Evolutionary conservation across 2,113 vertebrate genomes (phyloP), one percentile per base, ranked within the genome.

Genomic region (Cercopithecus mona): DNA sequence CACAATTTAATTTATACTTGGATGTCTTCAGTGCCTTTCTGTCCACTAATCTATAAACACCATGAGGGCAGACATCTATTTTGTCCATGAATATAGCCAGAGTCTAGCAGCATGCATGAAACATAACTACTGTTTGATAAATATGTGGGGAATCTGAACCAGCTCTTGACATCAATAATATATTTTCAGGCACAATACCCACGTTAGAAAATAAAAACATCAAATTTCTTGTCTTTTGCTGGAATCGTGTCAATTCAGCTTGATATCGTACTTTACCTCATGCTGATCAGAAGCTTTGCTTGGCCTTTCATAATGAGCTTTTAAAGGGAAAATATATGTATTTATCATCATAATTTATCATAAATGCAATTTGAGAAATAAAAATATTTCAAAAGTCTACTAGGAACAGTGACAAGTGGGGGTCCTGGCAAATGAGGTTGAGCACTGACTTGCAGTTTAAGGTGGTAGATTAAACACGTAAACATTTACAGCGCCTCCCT

Each of bases 161-260:
- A 93, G 72, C 40, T 73, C 45, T 97, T 79, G n/a, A 94, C 18
- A 93, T 75, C 76, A 95, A 94, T 90, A 68, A 72, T 43, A 90
- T 84, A 84, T 92, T 94, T 94, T 90, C 70, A 20, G 22, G 38
- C 8, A 92, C 35, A 84, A 89, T 32, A 92, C 40, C 32, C 93
- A 27, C 0, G 10, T 93, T 90, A 92, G 45, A 68, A 95, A 85
- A 93, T 76, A 64, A 86, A 90, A 90, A 84, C 66, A 61, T 30
- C 66, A 88, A 61, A 75, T 64, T 73, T 94, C 35, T 86, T 85
- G 1, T 79, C 64, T 82, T 95, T 92, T 40, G 20, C 57, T 81
- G 5, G 7, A 97, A 97, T 79, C 75, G 5, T 13, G 79, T 88
- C 81, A 83, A 38, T 90, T 96, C 40, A 59, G 17, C 57, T 90